Evolutionary conservation across 1,140 invertebrate genomes (phyloP).

Genomic region (Megalopta genalis): DNA sequence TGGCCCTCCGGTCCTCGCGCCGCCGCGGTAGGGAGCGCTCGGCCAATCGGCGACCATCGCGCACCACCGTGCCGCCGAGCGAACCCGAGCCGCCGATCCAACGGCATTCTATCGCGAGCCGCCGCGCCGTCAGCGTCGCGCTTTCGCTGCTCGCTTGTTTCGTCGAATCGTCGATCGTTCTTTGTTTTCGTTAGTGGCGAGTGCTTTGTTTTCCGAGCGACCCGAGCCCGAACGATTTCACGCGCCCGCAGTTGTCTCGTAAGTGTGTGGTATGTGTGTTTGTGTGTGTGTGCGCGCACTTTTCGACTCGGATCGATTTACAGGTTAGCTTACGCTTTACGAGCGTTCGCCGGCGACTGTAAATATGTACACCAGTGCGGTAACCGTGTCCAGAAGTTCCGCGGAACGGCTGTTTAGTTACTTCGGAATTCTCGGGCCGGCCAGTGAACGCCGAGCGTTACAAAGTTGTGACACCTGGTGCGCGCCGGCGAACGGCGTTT

Average conservation of each 20-base stretch:
- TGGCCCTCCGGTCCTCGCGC: conserved; percentile 53
- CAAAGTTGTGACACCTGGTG: background rate
- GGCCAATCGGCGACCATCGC: conserved; percentile 62
- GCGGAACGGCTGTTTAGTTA: background rate
- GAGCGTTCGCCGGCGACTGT: too few relatives aligned
- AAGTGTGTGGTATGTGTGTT: too few relatives aligned
- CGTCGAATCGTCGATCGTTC: too few relatives aligned
- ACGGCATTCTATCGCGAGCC: conserved; percentile 68
- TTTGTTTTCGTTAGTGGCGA: background rate
- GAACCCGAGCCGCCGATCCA: conserved; percentile 24
- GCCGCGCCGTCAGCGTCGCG: conserved; percentile 48
- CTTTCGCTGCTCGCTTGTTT: background rate
- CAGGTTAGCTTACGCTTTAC: background rate
- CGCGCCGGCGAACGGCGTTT: background rate
- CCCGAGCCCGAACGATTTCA: too few relatives aligned
- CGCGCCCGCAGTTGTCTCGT: too few relatives aligned
- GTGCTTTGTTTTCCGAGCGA: too few relatives aligned
- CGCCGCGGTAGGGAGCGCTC: conserved; percentile 45
- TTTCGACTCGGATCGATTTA: background rate
- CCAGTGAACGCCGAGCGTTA: background rate
- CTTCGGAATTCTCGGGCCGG: background rate
- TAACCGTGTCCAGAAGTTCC: too few relatives aligned
- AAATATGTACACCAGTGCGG: too few relatives aligned
- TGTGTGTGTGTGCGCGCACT: too few relatives aligned
- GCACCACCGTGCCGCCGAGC: conserved; percentile 45